Base-by-base conservation (phyloP, 2,113 vertebrate species). In the Urocitellus parryii region DNA sequence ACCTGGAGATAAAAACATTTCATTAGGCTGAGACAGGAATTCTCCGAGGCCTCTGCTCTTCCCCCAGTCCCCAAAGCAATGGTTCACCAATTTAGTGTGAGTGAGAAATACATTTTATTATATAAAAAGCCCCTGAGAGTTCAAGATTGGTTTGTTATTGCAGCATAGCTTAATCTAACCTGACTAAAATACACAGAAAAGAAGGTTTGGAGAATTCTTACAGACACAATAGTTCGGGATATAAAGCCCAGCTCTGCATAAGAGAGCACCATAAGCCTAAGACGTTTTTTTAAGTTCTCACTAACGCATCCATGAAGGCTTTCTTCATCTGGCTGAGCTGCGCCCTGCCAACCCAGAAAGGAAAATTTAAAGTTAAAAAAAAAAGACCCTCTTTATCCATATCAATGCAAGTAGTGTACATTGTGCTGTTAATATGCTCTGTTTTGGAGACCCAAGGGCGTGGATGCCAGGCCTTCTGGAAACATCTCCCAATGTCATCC, bases 1-100 rank as follows among this genome's bases (percentile, higher is more conserved):
- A 99, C 99, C 99, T 99, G 98, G 67, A 96, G 70, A 29, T 2
- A n/a, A 27, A 91, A 53, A 53, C 65, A 87, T 8, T 45, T 85
- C 10, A 45, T 96, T 70, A 97, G 70, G 42, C 9, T 20, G 48
- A 86, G 12, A 78, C 32, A 90, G 39, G 65, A n/a, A 68, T 20
- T 22, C 6, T 42, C 51, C 53, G 42, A 65, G 32, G 29, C 8
- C 13, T 16, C 14, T 1, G 13, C 0, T 2, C n/a, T n/a, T 27
- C 8, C 39, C 85, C 4, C 2, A 67, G 17, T 18, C 32, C 25
- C 2, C 0, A 88, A 63, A 53, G 9, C 65, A 58, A 65, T 14
- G 51, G 51, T 6, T 65, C 5, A 63, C 48, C 34, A 22, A 68
- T 2, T 4, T 42, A 53, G 61, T 34, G 14, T 3, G 51, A 68